Percentiles rank a stretch among this genome's conserved stretches.
phyloP scores from a whole-genome alignment of 2,797 vertebrate genomes.

The Botia kubotai region DNA sequence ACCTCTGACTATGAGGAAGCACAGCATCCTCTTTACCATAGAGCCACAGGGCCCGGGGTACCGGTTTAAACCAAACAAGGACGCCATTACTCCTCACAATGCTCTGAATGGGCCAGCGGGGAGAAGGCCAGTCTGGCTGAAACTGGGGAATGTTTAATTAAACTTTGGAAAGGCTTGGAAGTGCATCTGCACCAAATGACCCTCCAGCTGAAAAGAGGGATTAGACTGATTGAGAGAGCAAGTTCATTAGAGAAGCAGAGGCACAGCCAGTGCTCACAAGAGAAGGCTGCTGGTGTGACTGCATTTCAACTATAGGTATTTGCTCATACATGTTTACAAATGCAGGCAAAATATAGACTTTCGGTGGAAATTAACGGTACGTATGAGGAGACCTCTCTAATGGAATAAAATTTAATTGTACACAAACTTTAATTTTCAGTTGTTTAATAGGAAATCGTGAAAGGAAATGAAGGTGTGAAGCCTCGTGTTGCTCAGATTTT shows the following conservation, averaged over 20 bases:
- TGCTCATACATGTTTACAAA: background rate
- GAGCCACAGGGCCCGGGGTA: slow-evolving; percentile 47
- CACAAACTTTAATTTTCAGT: too few species aligned
- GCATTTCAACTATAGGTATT: slow-evolving; percentile 45
- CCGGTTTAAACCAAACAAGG: slow-evolving; percentile 65
- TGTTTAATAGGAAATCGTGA: too few species aligned
- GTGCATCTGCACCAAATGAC: slow-evolving; percentile 66
- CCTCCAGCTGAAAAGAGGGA: slow-evolving; percentile 64
- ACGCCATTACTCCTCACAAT: slow-evolving; percentile 64
- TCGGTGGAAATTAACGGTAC: background rate
- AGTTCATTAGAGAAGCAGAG: slow-evolving; percentile 57
- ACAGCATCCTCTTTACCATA: slow-evolving; percentile 53
- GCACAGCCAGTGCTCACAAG: slow-evolving; percentile 39
- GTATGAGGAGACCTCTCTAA: background rate
- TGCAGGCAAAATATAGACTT: background rate
- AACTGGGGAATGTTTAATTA: slow-evolving; percentile 67
- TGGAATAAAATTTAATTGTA: background rate
- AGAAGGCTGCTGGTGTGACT: slow-evolving; percentile 10
- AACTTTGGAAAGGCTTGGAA: slow-evolving; percentile 65
- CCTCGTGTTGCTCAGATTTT: too few species aligned
- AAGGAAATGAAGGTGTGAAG: too few species aligned
- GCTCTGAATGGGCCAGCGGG: slow-evolving; percentile 51
- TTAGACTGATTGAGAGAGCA: slow-evolving; percentile 62
- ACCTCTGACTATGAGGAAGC: slow-evolving; percentile 49
- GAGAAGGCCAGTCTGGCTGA: slow-evolving; percentile 57